Evolutionary conservation across 1,140 invertebrate genomes (phyloP), one percentile per base, ranked within the genome.

Genomic region (Pogonognathellus flavescens): DNA sequence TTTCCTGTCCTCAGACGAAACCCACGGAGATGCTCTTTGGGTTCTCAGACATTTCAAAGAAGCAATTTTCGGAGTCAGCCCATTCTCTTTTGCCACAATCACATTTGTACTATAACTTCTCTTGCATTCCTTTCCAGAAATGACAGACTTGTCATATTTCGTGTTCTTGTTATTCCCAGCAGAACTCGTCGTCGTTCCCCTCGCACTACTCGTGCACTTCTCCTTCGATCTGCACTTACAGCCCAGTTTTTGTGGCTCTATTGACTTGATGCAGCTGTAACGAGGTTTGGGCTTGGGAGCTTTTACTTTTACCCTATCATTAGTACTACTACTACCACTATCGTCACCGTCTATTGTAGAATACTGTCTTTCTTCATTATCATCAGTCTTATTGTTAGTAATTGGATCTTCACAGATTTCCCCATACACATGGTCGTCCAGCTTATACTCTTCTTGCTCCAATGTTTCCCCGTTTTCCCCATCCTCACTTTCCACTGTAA

Each of bases 31-130:
- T 31, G 70, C 70, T 31, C 80, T 31, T 57, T 85, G 72, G 2
- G 85, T 84, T 53, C 81, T 66, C 6, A 88, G 80, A 52, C 70
- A 88, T 41, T 88, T 88, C 14, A 87, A 59, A 4, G 88, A 88
- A 20, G 88, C 88, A n/a, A 87, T 83, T 87, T 88, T 88, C 0
- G 86, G 85, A 20, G 88, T 88, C 22, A 88, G 83, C 13, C 84
- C 86, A 82, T 81, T 87, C 50, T 83, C 84, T 14, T 85, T 85
- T 18, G 88, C 76, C 55, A 85, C 83, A 20, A 85, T 53, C 9
- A 85, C 82, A 80, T 85, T 85, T 62, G 86, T 83, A 82, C 81
- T 85, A 53, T 80, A 87, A 80, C 60, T 85, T 59, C 59, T 62
- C 62, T 82, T 87, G 25, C 83, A 86, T 57, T 86, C 83, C 18